phyloP scores from a whole-genome alignment of 64 coral and sea anemone species.

The Catalaphyllia jardinei region DNA sequence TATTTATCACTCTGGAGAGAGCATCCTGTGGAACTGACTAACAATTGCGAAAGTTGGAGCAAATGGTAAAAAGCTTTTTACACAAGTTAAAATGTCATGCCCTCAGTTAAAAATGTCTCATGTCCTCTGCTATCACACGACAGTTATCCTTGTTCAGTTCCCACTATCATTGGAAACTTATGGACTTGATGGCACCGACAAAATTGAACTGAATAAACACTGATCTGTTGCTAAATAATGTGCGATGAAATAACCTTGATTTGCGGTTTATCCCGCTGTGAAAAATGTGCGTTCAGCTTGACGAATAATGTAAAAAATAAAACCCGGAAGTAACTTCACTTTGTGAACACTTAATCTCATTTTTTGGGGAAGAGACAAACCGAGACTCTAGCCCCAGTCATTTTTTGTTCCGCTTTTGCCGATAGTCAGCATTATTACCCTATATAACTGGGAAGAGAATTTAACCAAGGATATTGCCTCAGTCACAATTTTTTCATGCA shows the following conservation, averaged over 20 bases:
- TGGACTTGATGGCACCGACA: background rate
- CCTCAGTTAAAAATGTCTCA: background rate
- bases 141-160: background rate
- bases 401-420: no score
- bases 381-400: no score
- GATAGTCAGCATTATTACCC: no score
- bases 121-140: background rate
- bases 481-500: no score
- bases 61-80: background rate
- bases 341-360: no score
- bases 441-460: no score
- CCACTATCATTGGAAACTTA: background rate
- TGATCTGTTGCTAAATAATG: background rate
- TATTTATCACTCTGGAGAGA: background rate
- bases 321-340: no score
- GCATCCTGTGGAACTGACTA: background rate
- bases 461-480: no score
- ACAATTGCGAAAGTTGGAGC: background rate
- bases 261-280: background rate
- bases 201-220: background rate
- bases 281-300: background rate
- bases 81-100: background rate
- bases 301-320: background rate
- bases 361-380: no score
- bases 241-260: background rate